Evolutionary conservation across 2,888 invertebrate genomes (phyloP).

Genomic region (Pyrrhia umbra): DNA sequence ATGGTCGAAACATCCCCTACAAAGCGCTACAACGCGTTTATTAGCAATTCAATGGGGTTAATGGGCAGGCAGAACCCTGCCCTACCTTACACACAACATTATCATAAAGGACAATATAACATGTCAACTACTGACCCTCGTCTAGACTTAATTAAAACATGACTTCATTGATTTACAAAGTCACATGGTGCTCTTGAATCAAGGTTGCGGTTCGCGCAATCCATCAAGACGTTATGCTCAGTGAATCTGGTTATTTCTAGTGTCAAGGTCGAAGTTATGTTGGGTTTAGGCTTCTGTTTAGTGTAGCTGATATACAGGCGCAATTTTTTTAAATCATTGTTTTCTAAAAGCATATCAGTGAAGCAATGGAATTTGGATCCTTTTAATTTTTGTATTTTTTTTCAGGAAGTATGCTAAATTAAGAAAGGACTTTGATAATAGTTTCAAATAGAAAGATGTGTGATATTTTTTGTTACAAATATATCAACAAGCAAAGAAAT

Average conservation of each 20-base stretch:
- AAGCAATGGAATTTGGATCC: too few species aligned
- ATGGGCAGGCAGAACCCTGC: background rate
- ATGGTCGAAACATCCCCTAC: conserved; percentile 7
- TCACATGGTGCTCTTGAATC: conserved; percentile 45
- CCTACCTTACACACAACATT: conserved; percentile 7
- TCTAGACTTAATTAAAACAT: conserved; percentile 49
- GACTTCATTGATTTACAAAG: conserved; percentile 40
- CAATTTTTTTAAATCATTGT: background rate
- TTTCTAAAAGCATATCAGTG: too few species aligned
- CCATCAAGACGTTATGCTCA: conserved; percentile 47
- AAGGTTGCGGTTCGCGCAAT: conserved; percentile 48
- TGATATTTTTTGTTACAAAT: too few species aligned
- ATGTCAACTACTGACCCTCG: conserved; percentile 6
- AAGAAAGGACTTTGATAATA: background rate
- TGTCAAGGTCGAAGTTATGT: conserved; percentile 41
- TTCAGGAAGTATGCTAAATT: background rate
- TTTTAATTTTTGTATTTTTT: background rate
- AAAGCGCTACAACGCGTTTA: conserved; percentile 1
- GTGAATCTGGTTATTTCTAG: conserved; percentile 48
- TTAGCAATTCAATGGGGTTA: conserved; percentile 17
- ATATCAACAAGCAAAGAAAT: background rate
- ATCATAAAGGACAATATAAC: conserved; percentile 6
- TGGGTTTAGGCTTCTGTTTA: conserved; percentile 3
- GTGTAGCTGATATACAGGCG: conserved; percentile 7
- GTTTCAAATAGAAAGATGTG: too few species aligned